Base-by-base conservation (phyloP, 2,888 invertebrate species). In the Sicus ferrugineus region DNA sequence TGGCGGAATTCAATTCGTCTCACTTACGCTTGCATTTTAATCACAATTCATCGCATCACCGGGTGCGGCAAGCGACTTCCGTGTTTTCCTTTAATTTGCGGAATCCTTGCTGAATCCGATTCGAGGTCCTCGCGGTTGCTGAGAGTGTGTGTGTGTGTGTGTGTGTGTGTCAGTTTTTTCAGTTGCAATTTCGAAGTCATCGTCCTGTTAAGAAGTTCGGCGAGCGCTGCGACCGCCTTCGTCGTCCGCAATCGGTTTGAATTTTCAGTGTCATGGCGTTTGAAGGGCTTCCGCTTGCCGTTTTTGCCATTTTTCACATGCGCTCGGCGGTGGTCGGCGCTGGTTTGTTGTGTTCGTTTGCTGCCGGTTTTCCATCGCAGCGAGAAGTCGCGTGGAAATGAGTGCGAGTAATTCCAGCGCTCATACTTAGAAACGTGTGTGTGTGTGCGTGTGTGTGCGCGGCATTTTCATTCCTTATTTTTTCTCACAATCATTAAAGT, bases 371-470 rank as follows among this genome's bases (percentile, higher is more conserved):
- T 48, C 50, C 14, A 64, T 46, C 64, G 26, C 30, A 50, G 11
- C 14, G 50, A 28, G n/a, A 69, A 69, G 54, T 70, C 68, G 66
- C 30, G 66, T 63, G 67, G 59, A 72, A 68, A 46, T 62, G 65
- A 71, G 68, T 68, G 71, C 61, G 68, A 72, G 65, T 68, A 65
- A 67, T 67, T 64, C 42, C 58, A 21, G 26, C 50, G 63, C 62
- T 52, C 56, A 16, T 62, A n/a, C n/a, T n/a, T n/a, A n/a, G 26
- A 62, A 46, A 62, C 61, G 28, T 62, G 42, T 61, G 52, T 61
- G 63, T 28, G 26, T n/a, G n/a, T n/a, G n/a, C n/a, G n/a, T 31
- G n/a, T 42, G 16, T 16, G 42, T 4, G 34, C 34, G 7, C 34
- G 7, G 34, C 34, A 34, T 14, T 34, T 34, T n/a, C n/a, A n/a